Percentiles rank a stretch among this genome's conserved stretches.
These are phyloP conservation scores for Carterocephalus palaemon DNA, from an alignment of 2,888 invertebrate genomes.

Conservation along the genomic window DNA sequence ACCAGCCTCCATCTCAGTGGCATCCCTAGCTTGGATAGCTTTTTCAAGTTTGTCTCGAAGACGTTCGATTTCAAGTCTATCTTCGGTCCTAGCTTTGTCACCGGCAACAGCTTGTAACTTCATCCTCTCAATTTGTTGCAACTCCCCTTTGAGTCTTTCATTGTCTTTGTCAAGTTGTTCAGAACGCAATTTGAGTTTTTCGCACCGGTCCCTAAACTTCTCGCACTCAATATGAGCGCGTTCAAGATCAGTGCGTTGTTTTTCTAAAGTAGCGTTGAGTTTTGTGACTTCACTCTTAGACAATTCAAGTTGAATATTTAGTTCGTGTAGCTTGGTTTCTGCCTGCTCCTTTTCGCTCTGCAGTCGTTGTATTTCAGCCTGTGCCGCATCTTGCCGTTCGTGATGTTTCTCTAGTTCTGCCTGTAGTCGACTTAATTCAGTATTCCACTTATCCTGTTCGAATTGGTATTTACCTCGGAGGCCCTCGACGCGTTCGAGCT, in stretches of 20 bases:
- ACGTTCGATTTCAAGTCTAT: slow-evolving; percentile 88
- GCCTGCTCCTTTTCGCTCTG: slow-evolving; percentile 82
- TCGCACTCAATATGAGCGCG: slow-evolving; percentile 93
- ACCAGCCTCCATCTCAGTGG: slow-evolving; percentile 91
- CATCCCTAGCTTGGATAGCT: slow-evolving; percentile 88
- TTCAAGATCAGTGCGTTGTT: slow-evolving; percentile 88
- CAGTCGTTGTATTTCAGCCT: slow-evolving; percentile 85
- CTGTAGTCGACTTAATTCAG: slow-evolving; percentile 87
- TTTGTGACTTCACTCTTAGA: slow-evolving; percentile 89
- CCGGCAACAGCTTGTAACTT: slow-evolving; percentile 83
- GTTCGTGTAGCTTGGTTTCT: slow-evolving; percentile 85
- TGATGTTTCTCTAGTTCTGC: slow-evolving; percentile 85
- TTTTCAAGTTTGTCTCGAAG: slow-evolving; percentile 92
- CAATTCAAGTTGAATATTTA: slow-evolving; percentile 88
- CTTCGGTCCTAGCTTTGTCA: slow-evolving; percentile 82
- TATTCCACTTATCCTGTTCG: slow-evolving; percentile 76
- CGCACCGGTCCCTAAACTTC: slow-evolving; percentile 91
- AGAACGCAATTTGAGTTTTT: slow-evolving; percentile 86
- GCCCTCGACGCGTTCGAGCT: slow-evolving; percentile 86
- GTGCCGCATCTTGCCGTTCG: slow-evolving; percentile 86
- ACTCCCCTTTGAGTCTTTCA: slow-evolving; percentile 68
- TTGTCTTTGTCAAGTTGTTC: slow-evolving; percentile 83
- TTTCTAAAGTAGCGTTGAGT: slow-evolving; percentile 85
- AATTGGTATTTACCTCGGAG: slow-evolving; percentile 81
- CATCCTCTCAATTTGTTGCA: slow-evolving; percentile 86